These are phyloP conservation scores for Pantherophis guttatus DNA, from an alignment of 2,113 vertebrate genomes.

Conservation along the genomic window DNA sequence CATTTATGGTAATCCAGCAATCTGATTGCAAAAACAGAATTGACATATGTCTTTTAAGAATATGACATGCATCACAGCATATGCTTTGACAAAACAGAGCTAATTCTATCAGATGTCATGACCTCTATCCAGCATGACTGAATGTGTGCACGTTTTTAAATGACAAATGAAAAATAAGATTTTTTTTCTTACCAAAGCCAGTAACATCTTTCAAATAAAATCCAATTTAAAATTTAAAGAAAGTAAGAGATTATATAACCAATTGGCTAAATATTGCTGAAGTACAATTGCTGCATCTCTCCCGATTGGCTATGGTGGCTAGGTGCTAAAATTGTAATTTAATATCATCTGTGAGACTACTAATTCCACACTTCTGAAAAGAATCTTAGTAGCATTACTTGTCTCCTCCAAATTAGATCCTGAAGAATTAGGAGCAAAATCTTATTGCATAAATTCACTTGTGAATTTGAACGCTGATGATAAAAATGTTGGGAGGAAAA, in stretches of 20 bases:
- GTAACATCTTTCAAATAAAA: neutral
- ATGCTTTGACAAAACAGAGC: neutral
- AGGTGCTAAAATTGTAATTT: neutral
- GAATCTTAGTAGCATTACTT: neutral
- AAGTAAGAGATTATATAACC: neutral
- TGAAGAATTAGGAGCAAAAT: neutral
- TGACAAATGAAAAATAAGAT: neutral
- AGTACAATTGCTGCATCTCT: neutral
- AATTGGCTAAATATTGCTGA: neutral
- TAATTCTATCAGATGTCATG: neutral
- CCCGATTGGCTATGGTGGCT: neutral
- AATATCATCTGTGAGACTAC: neutral
- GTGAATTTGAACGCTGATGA: neutral
- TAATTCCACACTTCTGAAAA: neutral
- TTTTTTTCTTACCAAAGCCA: neutral
- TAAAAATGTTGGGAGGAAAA: neutral
- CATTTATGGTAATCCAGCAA: neutral
- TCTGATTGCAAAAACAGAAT: neutral
- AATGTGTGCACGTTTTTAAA: neutral
- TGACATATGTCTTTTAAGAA: neutral
- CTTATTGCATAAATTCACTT: neutral
- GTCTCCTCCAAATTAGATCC: neutral
- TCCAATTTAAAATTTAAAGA: neutral
- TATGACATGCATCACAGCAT: neutral
- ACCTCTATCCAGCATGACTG: neutral